Conservation (phyloP, 2,113 vertebrate genomes). For the Pithys albifrons region DNA sequence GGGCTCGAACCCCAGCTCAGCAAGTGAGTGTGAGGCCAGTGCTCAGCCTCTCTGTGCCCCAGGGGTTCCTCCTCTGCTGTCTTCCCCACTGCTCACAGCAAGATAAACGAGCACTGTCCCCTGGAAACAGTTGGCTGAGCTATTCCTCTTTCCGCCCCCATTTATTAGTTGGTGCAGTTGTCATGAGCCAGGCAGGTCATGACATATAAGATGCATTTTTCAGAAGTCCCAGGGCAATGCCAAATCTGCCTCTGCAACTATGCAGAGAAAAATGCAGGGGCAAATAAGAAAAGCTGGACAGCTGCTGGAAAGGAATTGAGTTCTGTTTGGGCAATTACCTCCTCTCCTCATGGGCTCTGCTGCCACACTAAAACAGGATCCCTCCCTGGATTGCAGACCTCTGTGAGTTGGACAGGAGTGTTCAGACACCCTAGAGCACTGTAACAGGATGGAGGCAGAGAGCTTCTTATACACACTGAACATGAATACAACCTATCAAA, state of each 20-base stretch:
- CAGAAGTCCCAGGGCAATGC: constrained; percentile 36
- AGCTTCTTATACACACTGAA: background rate
- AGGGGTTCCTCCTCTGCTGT: fast-evolving
- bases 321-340: background rate
- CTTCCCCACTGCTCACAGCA: background rate
- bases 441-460: background rate
- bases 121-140: constrained; percentile 60
- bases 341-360: background rate
- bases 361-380: background rate
- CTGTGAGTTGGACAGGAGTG: background rate
- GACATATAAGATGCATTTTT: constrained; percentile 59
- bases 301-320: background rate
- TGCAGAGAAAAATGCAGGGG: constrained; percentile 33
- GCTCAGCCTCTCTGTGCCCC: background rate
- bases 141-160: constrained; percentile 55
- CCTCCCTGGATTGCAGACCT: background rate
- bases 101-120: constrained; percentile 46
- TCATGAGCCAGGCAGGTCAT: constrained; percentile 51
- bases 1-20: background rate
- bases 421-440: background rate
- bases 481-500: background rate
- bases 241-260: constrained; percentile 37
- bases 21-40: background rate
- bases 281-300: constrained; percentile 16
- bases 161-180: constrained; percentile 62